Conservation (phyloP, 2,113 vertebrate genomes). For the rabbit (Oryctolagus cuniculus) region mOryCun1.1 NC_091440.1:114866001-114866500, state of each 20-base stretch:
- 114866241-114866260: not conserved
- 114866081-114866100: too few relatives aligned
- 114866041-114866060: too few relatives aligned
- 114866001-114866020: too few relatives aligned
- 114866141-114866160: too few relatives aligned
- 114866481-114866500: not conserved
- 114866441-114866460: not conserved
- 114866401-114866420: not conserved
- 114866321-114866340: not conserved
- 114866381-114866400: constrained; percentile 16
- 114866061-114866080: too few relatives aligned
- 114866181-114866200: not conserved
- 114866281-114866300: constrained; percentile 13
- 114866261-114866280: not conserved
- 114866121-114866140: too few relatives aligned
- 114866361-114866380: not conserved
- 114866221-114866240: not conserved
- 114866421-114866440: not conserved
- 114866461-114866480: not conserved
- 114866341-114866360: not conserved
- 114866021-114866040: too few relatives aligned
- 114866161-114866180: not conserved
- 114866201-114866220: not conserved
- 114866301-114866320: not conserved
- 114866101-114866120: too few relatives aligned